Conservation (phyloP, 2,888 invertebrate species). For the Pollenia amentaria region DNA sequence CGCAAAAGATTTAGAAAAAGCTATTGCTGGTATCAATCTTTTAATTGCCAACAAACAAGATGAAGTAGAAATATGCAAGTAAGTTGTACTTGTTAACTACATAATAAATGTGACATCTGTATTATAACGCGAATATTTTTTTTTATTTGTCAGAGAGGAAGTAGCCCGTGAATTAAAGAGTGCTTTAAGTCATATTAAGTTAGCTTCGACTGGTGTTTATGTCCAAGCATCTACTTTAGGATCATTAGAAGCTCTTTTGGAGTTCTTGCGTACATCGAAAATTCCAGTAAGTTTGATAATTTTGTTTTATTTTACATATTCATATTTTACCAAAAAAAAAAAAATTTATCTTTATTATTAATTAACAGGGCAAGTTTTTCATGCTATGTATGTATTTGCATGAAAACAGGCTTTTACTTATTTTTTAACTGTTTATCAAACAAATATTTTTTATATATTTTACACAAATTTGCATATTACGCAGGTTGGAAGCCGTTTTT, state of each 20-base stretch:
- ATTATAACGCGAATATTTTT: neutral
- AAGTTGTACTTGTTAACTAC: constrained; percentile 11
- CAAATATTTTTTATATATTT: no score
- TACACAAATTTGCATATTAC: neutral
- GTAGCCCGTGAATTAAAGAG: constrained; percentile 94
- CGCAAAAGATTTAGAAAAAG: constrained; percentile 98
- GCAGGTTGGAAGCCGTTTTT: neutral
- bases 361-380: neutral
- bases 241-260: constrained; percentile 97
- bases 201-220: constrained; percentile 96
- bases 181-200: constrained; percentile 95
- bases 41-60: constrained; percentile 96
- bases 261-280: constrained; percentile 95
- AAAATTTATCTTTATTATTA: neutral
- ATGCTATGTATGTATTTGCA: no score
- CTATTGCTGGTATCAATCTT: constrained; percentile 97
- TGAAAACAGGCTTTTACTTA: no score
- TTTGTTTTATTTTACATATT: neutral
- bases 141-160: constrained; percentile 88
- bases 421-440: no score
- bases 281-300: constrained; percentile 91
- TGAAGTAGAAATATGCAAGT: constrained; percentile 94
- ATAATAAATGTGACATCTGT: neutral
- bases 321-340: neutral
- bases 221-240: constrained; percentile 99